phyloP scores from a whole-genome alignment of 2,888 invertebrate species.

The Camponotus fellah region DNA sequence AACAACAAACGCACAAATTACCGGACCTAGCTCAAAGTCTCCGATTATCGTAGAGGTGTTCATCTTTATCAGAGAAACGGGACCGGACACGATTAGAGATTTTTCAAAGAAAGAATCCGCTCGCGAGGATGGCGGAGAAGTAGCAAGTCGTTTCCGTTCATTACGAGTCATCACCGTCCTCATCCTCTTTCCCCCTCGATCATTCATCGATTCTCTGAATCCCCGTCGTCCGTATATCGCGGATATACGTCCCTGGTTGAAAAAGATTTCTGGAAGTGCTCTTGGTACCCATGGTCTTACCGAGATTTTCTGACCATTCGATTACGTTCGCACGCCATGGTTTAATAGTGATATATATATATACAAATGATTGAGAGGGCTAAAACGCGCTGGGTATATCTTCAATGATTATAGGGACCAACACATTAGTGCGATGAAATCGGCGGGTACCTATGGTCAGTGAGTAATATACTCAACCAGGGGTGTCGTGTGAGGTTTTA shows the following conservation, averaged over 20 bases:
- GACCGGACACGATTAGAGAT: neutral
- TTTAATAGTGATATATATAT: neutral
- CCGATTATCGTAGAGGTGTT: conserved; percentile 6
- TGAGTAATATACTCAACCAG: conserved; percentile 28
- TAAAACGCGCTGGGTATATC: conserved; percentile 31
- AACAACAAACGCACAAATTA: conserved; percentile 37
- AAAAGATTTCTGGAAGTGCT: neutral
- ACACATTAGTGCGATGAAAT: conserved; percentile 9
- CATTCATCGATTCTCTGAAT: conserved; percentile 14
- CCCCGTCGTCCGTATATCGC: conserved; percentile 6
- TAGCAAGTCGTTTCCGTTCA: neutral
- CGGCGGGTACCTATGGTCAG: conserved; percentile 23
- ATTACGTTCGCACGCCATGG: neutral
- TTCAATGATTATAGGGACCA: conserved; percentile 39
- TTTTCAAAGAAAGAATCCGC: neutral
- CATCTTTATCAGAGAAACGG: neutral
- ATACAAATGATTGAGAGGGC: neutral
- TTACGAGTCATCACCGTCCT: conserved; percentile 13
- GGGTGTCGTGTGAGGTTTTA: conserved; percentile 15
- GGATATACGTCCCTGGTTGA: conserved; percentile 36
- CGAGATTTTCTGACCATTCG: neutral
- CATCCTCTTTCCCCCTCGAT: neutral
- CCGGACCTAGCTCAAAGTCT: conserved; percentile 10
- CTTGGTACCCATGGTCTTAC: conserved; percentile 9
- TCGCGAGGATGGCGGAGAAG: neutral